phyloP scores from a whole-genome alignment of 30 jellyfish, hydroid and myxozoan species.

The Catostylus mosaicus region DNA sequence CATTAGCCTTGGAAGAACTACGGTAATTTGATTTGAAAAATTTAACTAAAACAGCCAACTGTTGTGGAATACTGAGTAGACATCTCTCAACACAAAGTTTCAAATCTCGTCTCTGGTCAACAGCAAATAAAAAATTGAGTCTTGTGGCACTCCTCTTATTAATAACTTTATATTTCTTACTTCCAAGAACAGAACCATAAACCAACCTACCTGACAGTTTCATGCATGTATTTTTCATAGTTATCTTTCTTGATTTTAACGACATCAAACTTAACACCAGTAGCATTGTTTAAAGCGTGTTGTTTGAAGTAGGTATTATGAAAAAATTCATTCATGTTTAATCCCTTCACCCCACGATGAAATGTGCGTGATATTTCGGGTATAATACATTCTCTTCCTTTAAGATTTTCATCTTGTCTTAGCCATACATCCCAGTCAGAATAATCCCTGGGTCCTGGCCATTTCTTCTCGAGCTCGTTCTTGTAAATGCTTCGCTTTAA shows the following conservation, averaged over 20 bases:
- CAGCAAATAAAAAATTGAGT: too few species aligned
- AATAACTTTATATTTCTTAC: too few species aligned
- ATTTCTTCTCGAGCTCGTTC: slow-evolving; percentile 73
- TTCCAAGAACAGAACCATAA: too few species aligned
- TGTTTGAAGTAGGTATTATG: slow-evolving; percentile 85
- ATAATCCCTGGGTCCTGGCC: slow-evolving; percentile 84
- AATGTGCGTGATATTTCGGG: slow-evolving; percentile 95
- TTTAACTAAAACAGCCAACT: too few species aligned
- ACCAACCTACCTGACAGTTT: slow-evolving; percentile 74
- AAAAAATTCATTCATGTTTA: slow-evolving; percentile 73
- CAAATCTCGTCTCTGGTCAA: too few species aligned
- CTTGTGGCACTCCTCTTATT: too few species aligned
- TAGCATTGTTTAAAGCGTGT: slow-evolving; percentile 83
- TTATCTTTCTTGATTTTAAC: slow-evolving; percentile 66
- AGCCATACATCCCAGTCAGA: slow-evolving; percentile 99
- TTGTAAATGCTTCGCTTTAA: slow-evolving; percentile 59
- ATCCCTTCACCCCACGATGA: slow-evolving; percentile 95
- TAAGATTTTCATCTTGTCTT: slow-evolving; percentile 80
- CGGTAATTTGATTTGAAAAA: too few species aligned
- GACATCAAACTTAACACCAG: slow-evolving; percentile 75
- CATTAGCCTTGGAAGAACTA: too few species aligned
- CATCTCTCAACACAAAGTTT: too few species aligned
- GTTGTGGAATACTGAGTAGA: too few species aligned
- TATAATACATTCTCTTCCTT: slow-evolving; percentile 97
- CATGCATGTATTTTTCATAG: slow-evolving; percentile 73